These are phyloP conservation scores for Passer domesticus DNA, from an alignment of 2,113 vertebrate genomes.

Conservation along the genomic window DNA sequence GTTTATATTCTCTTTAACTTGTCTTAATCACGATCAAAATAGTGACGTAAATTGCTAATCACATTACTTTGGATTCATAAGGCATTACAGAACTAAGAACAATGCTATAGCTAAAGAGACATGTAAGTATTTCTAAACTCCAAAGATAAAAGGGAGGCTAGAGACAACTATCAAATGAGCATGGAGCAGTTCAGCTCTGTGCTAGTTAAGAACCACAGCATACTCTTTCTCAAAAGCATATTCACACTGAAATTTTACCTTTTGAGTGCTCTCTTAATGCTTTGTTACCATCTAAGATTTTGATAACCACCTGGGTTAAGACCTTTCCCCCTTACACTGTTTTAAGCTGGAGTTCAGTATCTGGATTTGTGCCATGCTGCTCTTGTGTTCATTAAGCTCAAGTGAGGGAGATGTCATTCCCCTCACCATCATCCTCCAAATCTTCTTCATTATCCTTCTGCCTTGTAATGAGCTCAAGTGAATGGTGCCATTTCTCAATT, in stretches of 20 bases:
- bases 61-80: neutral
- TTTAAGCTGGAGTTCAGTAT: neutral
- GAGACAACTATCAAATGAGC: neutral
- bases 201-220: neutral
- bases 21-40: constrained; percentile 50
- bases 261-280: constrained; percentile 11
- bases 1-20: neutral
- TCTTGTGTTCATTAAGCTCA: neutral
- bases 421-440: neutral
- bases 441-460: neutral
- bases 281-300: neutral
- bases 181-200: neutral
- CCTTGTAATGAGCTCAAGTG: neutral
- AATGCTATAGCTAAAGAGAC: neutral
- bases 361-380: neutral
- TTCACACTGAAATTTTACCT: constrained; percentile 14
- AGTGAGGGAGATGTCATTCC: neutral
- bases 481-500: neutral
- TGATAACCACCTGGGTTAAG: constrained; percentile 18
- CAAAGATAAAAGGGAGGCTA: neutral
- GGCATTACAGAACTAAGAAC: neutral
- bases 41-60: constrained; percentile 37
- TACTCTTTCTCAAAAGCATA: neutral
- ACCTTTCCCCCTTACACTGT: neutral
- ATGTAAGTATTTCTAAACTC: neutral